Evolutionary conservation across 2,888 invertebrate species (phyloP), one percentile per base, ranked within the genome.

Genomic region (Calephelis perditalis): DNA sequence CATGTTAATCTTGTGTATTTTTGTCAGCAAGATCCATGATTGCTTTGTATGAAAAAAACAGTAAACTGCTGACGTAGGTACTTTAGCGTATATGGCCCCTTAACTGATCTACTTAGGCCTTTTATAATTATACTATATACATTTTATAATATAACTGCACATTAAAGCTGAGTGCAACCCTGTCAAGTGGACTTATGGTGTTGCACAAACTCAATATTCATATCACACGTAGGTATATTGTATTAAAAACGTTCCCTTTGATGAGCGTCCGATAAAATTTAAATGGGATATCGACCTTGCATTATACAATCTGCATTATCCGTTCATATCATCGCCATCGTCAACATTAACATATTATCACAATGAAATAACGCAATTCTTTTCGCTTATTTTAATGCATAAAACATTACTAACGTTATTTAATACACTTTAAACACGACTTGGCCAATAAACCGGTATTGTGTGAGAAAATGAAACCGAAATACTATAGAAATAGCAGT

Each of bases 391-490:
- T 35, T 15, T 49, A 35, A 49, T 49, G 26, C 15, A 49, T 49
- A 35, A 49, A 49, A 49, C 49, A 49, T 49, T 49, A 49, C 15
- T 10, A 49, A 49, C 26, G 49, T 49, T 49, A 49, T 49, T 49
- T 49, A 49, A 49, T 26, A 49, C 49, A 26, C 8, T 26, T 49
- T 10, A 10, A 49, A 26, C 49, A 49, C 49, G 49, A 49, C 49
- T 49, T 26, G 10, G 49, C 49, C 10, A 49, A 49, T 49, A 35
- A 26, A 35, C 49, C 49, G 49, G 49, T 49, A 26, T 49, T 57
- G 61, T 62, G 63, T 63, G 63, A 64, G 62, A 26, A 59, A 58
- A 57, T 57, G 47, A 59, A 60, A 65, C 44, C 54, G 60, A 62
- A 64, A 62, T 61, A 36, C 58, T 57, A 61, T 62, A 64, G 61